phyloP scores from a whole-genome alignment of 2,113 vertebrate species.

The Falco punctatus region DNA sequence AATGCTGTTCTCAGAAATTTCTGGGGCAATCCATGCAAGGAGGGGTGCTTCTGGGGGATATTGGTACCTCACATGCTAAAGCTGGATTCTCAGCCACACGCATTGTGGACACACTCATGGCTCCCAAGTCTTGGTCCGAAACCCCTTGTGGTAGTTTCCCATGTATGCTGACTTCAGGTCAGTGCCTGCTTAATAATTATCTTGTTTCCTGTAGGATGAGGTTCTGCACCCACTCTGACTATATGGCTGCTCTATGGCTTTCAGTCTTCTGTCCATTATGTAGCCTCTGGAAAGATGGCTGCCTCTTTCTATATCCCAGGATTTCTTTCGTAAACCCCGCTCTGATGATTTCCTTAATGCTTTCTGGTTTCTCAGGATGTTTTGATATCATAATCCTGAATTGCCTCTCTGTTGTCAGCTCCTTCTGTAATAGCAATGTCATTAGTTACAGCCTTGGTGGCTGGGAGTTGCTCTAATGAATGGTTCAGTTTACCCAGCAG shows the following conservation, averaged over 20 bases:
- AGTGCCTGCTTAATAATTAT: background rate
- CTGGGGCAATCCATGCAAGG: background rate
- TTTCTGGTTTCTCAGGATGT: conserved; percentile 23
- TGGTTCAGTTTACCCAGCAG: background rate
- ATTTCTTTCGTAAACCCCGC: background rate
- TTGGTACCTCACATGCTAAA: background rate
- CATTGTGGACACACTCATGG: background rate
- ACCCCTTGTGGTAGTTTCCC: background rate
- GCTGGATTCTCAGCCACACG: background rate
- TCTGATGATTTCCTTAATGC: background rate
- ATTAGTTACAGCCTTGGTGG: background rate
- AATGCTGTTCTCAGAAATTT: background rate
- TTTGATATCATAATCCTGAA: conserved; percentile 42
- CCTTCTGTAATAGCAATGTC: background rate
- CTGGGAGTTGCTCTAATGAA: conserved; percentile 1
- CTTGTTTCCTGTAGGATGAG: background rate
- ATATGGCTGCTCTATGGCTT: rapidly evolving
- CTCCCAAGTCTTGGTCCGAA: background rate
- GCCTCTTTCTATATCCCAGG: background rate
- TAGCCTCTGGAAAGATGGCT: background rate
- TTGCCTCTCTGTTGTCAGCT: conserved; percentile 30
- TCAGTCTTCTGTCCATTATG: background rate
- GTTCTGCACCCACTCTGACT: background rate
- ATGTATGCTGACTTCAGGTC: background rate
- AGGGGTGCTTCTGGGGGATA: background rate